Evolutionary conservation across 1,140 invertebrate genomes (phyloP), one percentile per base, ranked within the genome.

Genomic region (Chironomus tepperi): DNA sequence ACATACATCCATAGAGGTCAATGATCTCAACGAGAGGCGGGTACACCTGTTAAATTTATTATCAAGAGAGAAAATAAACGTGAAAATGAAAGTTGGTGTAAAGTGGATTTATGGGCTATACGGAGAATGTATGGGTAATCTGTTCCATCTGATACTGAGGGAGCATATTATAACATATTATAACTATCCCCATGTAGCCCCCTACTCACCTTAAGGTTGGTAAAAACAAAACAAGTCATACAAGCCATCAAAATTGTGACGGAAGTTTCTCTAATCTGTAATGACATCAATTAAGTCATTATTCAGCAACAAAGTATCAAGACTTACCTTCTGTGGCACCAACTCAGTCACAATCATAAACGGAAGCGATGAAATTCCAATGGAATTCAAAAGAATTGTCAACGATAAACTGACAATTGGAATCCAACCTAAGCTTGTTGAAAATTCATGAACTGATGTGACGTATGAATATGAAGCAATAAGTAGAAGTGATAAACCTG

Each of bases 221-320:
- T 7, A 73, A 81, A 82, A 0, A 79, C 79, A 15, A 79, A 76
- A 5, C 73, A 74, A 73, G 78, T 80, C 72, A 80, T 76, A 0
- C 78, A 70, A 0, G 79, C 75, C 70, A 81, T 77, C 0, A 79
- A 76, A 5, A 78, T 75, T 0, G 78, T 80, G 1, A 78, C 64
- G 0, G 79, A 79, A 72, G 77, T 76, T 24, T 79, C 74, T n/a
- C 81, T 80, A 73, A 82, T 80, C 81, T 82, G 42, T 70, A 79
- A 77, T 15, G 21, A 47, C 2, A 43, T 7, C 42, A 43, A 43
- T 43, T 43, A 43, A 43, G 10, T 34, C 24, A 47, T 10, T 10
- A 47, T 3, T 1, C 21, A 73, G 70, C n/a, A 2, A 21, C 10
- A 7, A 16, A 10, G 8, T 7, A 24, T 21, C 15, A 3, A 47